phyloP scores from a whole-genome alignment of 1,140 invertebrate species.

The Periplaneta americana region DNA sequence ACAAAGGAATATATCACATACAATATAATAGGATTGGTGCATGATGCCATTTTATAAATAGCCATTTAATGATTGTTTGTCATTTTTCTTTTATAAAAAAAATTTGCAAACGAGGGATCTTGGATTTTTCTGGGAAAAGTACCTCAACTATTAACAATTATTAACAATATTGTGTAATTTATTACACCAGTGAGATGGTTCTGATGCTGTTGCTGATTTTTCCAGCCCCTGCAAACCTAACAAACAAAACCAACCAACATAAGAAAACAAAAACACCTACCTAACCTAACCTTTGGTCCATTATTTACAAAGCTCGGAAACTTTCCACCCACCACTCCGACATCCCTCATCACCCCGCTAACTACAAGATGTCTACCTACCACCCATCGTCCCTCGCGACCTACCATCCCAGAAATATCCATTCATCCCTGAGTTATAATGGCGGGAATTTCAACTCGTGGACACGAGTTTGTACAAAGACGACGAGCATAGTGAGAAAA shows the following conservation, averaged over 20 bases:
- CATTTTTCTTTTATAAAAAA: conserved; percentile 7
- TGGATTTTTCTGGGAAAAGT: conserved; percentile 21
- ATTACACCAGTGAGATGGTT: neutral
- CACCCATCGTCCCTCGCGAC: neutral
- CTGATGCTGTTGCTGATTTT: neutral
- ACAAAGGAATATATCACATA: conserved; percentile 30
- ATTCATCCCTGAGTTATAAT: conserved; percentile 16
- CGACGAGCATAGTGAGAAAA: conserved; percentile 2
- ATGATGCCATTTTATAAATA: conserved; percentile 18
- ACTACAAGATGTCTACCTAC: neutral
- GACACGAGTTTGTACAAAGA: conserved; percentile 8
- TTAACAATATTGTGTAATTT: neutral
- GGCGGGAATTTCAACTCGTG: conserved; percentile 11
- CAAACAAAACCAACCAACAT: conserved; percentile 5
- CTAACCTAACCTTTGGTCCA: conserved; percentile 10
- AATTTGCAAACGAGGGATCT: conserved; percentile 14
- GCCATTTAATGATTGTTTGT: conserved; percentile 4
- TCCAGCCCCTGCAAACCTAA: neutral
- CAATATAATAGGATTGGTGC: conserved; percentile 24
- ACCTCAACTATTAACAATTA: neutral
- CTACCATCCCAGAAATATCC: conserved; percentile 20
- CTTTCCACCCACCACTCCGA: conserved; percentile 2
- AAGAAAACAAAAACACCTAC: conserved; percentile 5
- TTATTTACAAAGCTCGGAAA: conserved; percentile 19
- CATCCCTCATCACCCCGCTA: neutral